Conservation (phyloP, 2,888 invertebrate species). For the Iphiclides podalirius region DNA sequence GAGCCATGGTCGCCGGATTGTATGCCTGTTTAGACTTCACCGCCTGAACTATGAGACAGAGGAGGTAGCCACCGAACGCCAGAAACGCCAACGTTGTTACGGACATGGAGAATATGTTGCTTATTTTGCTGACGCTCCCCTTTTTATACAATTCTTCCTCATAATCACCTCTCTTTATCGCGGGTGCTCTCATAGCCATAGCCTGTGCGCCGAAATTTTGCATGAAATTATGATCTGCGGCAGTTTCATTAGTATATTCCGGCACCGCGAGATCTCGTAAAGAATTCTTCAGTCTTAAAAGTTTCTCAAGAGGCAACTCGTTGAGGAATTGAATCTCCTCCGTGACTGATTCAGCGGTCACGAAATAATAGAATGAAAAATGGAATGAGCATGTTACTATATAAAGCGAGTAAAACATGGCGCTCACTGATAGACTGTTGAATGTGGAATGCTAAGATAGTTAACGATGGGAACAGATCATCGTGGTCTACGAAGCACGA, state of each 20-base stretch:
- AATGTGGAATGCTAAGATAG: constrained; percentile 4
- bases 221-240: constrained; percentile 42
- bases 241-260: constrained; percentile 49
- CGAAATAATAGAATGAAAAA: constrained; percentile 6
- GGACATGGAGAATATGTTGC: constrained; percentile 87
- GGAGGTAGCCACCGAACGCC: constrained; percentile 90
- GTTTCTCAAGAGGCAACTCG: constrained; percentile 84
- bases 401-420: constrained; percentile 16
- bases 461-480: constrained; percentile 38
- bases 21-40: constrained; percentile 82
- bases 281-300: constrained; percentile 81
- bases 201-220: constrained; percentile 66
- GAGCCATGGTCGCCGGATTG: constrained; percentile 42
- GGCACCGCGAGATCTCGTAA: constrained; percentile 50
- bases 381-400: background rate
- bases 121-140: constrained; percentile 81
- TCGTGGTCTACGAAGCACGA: constrained; percentile 61
- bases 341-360: constrained; percentile 41
- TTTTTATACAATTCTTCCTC: constrained; percentile 71
- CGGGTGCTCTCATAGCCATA: constrained; percentile 56
- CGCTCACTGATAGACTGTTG: constrained; percentile 1
- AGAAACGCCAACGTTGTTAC: constrained; percentile 89
- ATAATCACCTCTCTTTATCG: constrained; percentile 61
- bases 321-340: constrained; percentile 79
- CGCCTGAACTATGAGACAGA: constrained; percentile 88